Percentiles rank a stretch among this genome's conserved stretches.
These are phyloP conservation scores for Sinotaia quadrata DNA, from an alignment of 2,888 invertebrate genomes.

Conservation along the genomic window DNA sequence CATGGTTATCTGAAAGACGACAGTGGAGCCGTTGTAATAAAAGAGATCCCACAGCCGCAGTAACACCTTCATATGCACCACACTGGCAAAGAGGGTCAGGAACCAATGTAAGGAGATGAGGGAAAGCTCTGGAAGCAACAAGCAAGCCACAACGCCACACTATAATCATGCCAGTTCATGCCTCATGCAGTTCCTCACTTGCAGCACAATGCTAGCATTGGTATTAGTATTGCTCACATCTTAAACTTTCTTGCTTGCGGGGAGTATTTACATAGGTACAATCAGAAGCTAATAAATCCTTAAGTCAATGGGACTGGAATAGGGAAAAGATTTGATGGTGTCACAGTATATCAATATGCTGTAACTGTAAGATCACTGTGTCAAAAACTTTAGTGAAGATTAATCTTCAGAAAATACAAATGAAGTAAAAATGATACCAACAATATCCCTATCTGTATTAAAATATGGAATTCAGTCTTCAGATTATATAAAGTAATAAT, in stretches of 20 bases:
- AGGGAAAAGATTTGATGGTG: too few relatives aligned
- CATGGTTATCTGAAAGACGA: constrained; percentile 93
- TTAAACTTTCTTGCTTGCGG: neutral
- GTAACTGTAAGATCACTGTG: too few relatives aligned
- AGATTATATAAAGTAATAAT: too few relatives aligned
- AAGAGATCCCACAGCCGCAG: constrained; percentile 96
- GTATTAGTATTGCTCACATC: neutral
- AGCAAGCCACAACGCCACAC: neutral
- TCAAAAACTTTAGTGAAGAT: too few relatives aligned
- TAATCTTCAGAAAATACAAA: too few relatives aligned
- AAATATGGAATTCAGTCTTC: too few relatives aligned
- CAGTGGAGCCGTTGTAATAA: constrained; percentile 94
- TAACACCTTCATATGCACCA: constrained; percentile 95
- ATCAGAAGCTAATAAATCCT: too few relatives aligned
- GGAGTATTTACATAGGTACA: too few relatives aligned
- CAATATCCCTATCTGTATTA: too few relatives aligned
- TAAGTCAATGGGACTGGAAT: too few relatives aligned
- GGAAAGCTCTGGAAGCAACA: constrained; percentile 81
- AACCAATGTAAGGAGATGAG: constrained; percentile 98
- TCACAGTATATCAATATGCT: too few relatives aligned
- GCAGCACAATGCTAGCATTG: neutral
- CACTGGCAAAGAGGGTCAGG: constrained; percentile 94
- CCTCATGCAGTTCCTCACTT: neutral
- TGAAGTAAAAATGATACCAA: too few relatives aligned
- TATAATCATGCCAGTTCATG: constrained; percentile 16